A percentile compares a stretch with the other conserved stretches of the same genome.
These are phyloP conservation scores for Ictalurus punctatus DNA, from an alignment of 2,113 vertebrate species.

Conservation along the genomic window DNA sequence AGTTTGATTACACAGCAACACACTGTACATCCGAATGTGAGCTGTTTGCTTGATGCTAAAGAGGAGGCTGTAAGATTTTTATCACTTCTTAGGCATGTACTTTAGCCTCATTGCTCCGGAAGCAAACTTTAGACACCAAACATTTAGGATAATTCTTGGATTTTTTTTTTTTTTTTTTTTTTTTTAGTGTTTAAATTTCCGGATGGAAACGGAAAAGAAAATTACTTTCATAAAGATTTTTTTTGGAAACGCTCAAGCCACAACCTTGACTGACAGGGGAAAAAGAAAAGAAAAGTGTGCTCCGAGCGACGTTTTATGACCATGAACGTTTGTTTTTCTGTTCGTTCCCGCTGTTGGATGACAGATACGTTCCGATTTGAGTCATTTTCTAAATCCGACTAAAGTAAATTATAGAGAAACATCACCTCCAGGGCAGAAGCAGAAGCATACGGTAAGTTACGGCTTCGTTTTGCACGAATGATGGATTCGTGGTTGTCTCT, in stretches of 20 bases:
- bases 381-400: conserved; percentile 9
- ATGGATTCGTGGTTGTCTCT: conserved; percentile 22
- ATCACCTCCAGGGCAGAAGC: conserved; percentile 8
- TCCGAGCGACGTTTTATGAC: conserved; percentile 11
- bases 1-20: no score
- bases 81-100: no score
- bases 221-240: conserved; percentile 2
- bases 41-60: no score
- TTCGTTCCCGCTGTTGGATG: neutral
- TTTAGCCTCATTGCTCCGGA: no score
- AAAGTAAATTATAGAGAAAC: neutral
- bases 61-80: no score
- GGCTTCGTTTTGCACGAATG: conserved; percentile 26
- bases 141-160: no score
- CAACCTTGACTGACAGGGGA: conserved; percentile 84
- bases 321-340: neutral
- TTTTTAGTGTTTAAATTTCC: no score
- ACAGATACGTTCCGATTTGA: conserved; percentile 26
- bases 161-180: no score
- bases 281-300: conserved; percentile 32
- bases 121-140: no score
- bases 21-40: no score
- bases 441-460: neutral
- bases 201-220: neutral
- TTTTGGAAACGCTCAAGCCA: conserved; percentile 82